Base-by-base conservation (phyloP, 1,140 invertebrate genomes). In the Drosophila chauvacae region DNA sequence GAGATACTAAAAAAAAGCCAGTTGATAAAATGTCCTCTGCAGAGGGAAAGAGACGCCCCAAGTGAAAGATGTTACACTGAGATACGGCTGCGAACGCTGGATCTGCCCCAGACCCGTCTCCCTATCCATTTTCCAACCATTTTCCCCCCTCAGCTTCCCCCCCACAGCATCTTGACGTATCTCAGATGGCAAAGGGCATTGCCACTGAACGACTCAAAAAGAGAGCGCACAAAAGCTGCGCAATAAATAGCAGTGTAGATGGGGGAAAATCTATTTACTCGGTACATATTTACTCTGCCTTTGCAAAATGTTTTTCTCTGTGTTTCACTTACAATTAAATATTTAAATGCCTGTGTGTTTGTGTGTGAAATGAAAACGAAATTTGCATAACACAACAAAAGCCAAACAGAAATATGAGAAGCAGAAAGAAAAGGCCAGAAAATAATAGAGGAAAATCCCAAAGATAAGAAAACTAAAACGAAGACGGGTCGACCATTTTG, bases 151-250 rank as follows among this genome's bases (percentile, higher is more conserved):
- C 4, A 37, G 11, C 30, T 13, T 26, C 3, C 16, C 3, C 16
- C 26, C 4, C 30, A 6, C n/a, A 33, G 64, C 62, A 62, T 72
- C 66, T 68, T 53, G 58, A 60, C 66, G 56, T 69, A 77, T 91
- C 87, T 91, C 37, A 91, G 87, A 91, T 91, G 80, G 83, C 78
- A 91, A 91, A 91, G 87, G 87, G 87, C 87, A 91, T 91, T 91
- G 87, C 82, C 87, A 90, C 62, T 58, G 71, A 53, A 48, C 72
- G 35, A 47, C 72, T 91, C 70, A 73, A 47, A 56, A 59, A 30
- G 65, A 66, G 72, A 72, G 84, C 80, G 80, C 83, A 87, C 80
- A 86, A 88, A 86, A 83, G 83, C 83, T 86, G 84, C 88, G 88
- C 83, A 81, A 81, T 91, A 81, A 81, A 83, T 88, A 88, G 81